Conservation (phyloP, 2,113 vertebrate genomes). For the Gorsachius goisagi region DNA sequence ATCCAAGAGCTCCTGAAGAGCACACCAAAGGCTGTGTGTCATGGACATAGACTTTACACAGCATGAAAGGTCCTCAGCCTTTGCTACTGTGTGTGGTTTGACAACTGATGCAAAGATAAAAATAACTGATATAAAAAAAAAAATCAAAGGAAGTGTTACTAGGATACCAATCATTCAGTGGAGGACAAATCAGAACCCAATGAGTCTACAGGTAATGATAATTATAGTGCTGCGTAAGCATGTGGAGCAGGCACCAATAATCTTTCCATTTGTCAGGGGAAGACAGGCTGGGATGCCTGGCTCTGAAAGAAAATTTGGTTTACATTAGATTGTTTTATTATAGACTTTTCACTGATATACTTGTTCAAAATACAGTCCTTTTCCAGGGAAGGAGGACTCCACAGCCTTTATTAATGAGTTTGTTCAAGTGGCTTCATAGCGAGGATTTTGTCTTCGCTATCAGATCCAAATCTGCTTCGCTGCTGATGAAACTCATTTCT, state of each 20-base stretch:
- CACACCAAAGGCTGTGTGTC: not conserved
- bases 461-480: not conserved
- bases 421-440: not conserved
- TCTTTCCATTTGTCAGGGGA: not conserved
- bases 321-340: not conserved
- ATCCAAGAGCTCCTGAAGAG: not conserved
- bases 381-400: not conserved
- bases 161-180: slow-evolving; percentile 17
- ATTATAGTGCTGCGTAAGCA: slow-evolving; percentile 16
- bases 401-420: not conserved
- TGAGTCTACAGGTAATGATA: slow-evolving; percentile 1
- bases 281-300: not conserved
- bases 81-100: not conserved
- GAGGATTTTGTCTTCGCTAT: not conserved
- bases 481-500: not conserved
- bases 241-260: not conserved
- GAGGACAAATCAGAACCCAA: slow-evolving; percentile 19
- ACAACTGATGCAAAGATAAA: slow-evolving; percentile 7
- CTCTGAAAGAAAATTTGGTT: not conserved
- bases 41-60: not conserved
- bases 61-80: not conserved
- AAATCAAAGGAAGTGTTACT: slow-evolving; percentile 21
- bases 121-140: not conserved
- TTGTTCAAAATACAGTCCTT: not conserved
- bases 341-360: not conserved